Percentiles rank a stretch among this genome's conserved stretches.
Evolutionary conservation across 2,113 vertebrate genomes (phyloP).

Genomic region (Onychostruthus taczanowskii): DNA sequence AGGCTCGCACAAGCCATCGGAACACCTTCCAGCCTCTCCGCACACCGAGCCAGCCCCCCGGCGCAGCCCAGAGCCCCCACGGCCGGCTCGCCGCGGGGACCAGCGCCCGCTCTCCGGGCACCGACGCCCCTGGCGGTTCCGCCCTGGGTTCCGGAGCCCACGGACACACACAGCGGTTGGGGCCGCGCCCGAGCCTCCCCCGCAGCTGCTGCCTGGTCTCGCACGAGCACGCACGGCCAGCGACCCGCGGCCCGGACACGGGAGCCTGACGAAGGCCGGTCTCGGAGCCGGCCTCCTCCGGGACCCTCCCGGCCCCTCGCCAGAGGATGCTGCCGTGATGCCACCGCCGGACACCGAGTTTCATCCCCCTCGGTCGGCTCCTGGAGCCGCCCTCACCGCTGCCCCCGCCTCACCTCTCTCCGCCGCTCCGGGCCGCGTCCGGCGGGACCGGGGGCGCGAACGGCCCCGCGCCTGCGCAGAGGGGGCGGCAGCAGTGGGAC

Average conservation of each 20-base stretch:
- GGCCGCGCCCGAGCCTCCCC: neutral
- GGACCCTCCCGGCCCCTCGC: neutral
- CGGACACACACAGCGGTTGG: neutral
- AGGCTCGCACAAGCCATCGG: neutral
- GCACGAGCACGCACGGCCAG: neutral
- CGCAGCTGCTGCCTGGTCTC: neutral
- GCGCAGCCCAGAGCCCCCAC: neutral
- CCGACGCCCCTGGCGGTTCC: no score
- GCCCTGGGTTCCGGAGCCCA: neutral
- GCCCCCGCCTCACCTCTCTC: neutral
- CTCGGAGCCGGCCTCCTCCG: neutral
- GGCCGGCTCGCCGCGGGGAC: neutral
- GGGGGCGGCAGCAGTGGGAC: neutral
- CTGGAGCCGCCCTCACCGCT: no score
- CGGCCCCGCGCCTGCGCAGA: neutral
- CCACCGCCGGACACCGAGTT: neutral
- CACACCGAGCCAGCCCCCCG: neutral
- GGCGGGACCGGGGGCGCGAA: neutral
- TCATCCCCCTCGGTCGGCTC: neutral
- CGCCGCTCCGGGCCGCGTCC: neutral
- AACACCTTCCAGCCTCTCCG: neutral
- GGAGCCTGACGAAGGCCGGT: neutral
- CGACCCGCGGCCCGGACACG: neutral
- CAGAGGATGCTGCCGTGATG: neutral
- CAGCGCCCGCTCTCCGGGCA: neutral